Evolutionary conservation across 1,140 invertebrate species (phyloP).

Genomic region (Rhynchophorus ferrugineus): DNA sequence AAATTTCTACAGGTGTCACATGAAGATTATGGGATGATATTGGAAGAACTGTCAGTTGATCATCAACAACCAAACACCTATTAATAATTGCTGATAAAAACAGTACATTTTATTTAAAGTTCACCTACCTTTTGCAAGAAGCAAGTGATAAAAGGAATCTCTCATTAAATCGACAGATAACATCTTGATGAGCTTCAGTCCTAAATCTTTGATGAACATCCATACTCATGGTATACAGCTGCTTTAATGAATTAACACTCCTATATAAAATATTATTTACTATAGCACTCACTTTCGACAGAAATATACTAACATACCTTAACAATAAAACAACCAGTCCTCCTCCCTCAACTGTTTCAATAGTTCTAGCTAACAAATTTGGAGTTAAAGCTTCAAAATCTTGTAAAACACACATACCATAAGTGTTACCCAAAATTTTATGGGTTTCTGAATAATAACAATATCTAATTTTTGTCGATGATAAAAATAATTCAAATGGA

Average conservation of each 20-base stretch:
- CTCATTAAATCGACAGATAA: constrained; percentile 95
- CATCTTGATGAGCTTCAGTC: constrained; percentile 89
- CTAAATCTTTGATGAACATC: constrained; percentile 93
- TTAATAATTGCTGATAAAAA: background rate
- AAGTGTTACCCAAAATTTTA: constrained; percentile 96
- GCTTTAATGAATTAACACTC: constrained; percentile 80
- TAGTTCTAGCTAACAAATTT: constrained; percentile 91
- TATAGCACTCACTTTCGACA: no score
- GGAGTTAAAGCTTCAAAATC: constrained; percentile 99
- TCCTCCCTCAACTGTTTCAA: constrained; percentile 98
- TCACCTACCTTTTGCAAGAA: constrained; percentile 60
- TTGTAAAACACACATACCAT: constrained; percentile 94
- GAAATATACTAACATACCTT: constrained; percentile 28
- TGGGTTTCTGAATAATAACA: constrained; percentile 98
- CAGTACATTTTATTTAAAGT: background rate
- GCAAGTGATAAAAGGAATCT: constrained; percentile 88
- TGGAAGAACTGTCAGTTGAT: constrained; percentile 86
- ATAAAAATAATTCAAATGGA: constrained; percentile 93
- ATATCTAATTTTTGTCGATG: constrained; percentile 94
- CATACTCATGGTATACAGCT: constrained; percentile 96
- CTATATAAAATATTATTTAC: constrained; percentile 33
- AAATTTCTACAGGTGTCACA: constrained; percentile 60
- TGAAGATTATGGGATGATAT: constrained; percentile 82
- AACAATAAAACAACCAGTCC: constrained; percentile 88
- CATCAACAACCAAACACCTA: constrained; percentile 84